Evolutionary conservation across 2,113 vertebrate genomes (phyloP), one percentile per base, ranked within the genome.

Genomic region (Aix galericulata): DNA sequence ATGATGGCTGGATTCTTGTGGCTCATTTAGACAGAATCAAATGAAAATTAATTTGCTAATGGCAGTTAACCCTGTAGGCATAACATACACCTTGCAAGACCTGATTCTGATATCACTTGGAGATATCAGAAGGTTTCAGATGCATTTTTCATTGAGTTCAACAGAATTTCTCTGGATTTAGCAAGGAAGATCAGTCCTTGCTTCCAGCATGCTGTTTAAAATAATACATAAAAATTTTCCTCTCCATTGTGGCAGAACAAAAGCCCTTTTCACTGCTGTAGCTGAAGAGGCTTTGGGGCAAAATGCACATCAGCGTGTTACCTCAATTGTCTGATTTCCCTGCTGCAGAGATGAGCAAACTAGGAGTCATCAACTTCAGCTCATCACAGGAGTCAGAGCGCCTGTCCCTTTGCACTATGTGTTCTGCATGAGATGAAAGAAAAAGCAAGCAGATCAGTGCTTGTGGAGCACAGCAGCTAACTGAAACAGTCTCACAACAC

Each of bases 301-400:
- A 92, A 94, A 91, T 64, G 64, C 69, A 48, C 48, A 77, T 76
- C 63, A 95, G 88, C 3, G 0, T 91, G 86, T 92, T 92, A 94
- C 81, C 44, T 87, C 86, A 89, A 66, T 26, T 92, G 84, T 82
- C 86, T 76, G 74, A 94, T 91, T 86, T 74, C 80, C 81, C 62
- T 93, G 86, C 89, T 91, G 42, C 71, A 75, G 60, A 92, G 88
- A 86, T 75, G 73, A 88, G 72, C 82, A 95, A 94, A 95, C 68
- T 18, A 74, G 59, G 42, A 96, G 44, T 82, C 79, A 74, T 88
- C 86, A 90, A 23, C 82, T 88, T 86, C 71, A 90, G 86, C 56
- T 86, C 52, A 63, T 62, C 68, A 83, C n/a, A 84, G 63, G 36
- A 88, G 77, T 67, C 72, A 81, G 40, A 90, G 52, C 52, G 75